Base-by-base conservation (phyloP, 2,888 invertebrate species). In the Sminthurides aquaticus region DNA sequence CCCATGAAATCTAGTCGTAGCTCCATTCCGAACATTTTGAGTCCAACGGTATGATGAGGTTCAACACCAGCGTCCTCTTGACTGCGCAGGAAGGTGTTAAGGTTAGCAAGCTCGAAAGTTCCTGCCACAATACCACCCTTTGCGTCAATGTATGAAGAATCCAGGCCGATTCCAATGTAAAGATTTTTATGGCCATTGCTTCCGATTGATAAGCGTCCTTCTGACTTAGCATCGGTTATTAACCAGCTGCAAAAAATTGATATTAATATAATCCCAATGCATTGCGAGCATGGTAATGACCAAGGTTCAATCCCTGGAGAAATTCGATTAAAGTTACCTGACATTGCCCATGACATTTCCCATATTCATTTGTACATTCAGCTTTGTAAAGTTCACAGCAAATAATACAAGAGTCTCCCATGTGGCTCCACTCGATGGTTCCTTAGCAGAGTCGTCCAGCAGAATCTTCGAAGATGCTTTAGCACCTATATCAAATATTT, bases 331-430 rank as follows among this genome's bases (percentile, higher is more conserved):
- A 18, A 26, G 61, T 82, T 79, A 90, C 86, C 86, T 86, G 66
- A 97, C 96, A 78, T 96, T 96, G 18, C 99, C 98, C 95, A 99
- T 98, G 0, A 98, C 96, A 77, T 98, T 98, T 52, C 97, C 96
- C 95, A 99, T 99, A 79, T 98, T 98, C 89, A 98, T 97, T 77
- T 94, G 92, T 11, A 99, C 92, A 79, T 97, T 96, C 61, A 99
- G 84, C 75, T 91, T 88, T 56, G 95, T 93, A 79, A 98, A 93
- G 81, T 97, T 96, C 52, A 98, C 89, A 0, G 94, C 93, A 81
- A 97, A 95, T 64, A 98, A 81, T 2, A 98, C 97, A 60, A 96
- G 81, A 2, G 97, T 96, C 81, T 97, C 95, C 97, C 97, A 97
- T 52, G 92, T 88, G 69, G 85, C 83, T 27, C 66, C 66, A 43